These are phyloP conservation scores for Ivindomyrus marchei DNA, from an alignment of 2,113 vertebrate species.

Conservation along the genomic window DNA sequence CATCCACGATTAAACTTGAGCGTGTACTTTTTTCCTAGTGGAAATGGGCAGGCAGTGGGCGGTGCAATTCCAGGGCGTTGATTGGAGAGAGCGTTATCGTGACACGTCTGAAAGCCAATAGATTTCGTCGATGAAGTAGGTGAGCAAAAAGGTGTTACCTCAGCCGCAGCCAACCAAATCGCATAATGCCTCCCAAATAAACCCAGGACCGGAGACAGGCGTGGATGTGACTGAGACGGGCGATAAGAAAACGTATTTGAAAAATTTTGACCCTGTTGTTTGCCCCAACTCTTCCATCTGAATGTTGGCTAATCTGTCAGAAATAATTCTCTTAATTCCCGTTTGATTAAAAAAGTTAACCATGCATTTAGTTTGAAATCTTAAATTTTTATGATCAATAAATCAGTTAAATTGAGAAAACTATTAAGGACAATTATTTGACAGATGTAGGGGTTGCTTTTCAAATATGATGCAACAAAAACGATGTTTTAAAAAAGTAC, in stretches of 20 bases:
- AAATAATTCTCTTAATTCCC: background rate
- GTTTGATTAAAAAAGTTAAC: background rate
- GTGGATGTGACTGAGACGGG: background rate
- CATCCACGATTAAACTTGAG: constrained; percentile 15
- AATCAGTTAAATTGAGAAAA: background rate
- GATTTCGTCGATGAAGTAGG: constrained; percentile 4
- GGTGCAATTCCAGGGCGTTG: constrained; percentile 39
- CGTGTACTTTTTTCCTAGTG: constrained; percentile 14
- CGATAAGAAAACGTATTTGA: background rate
- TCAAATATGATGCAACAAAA: background rate
- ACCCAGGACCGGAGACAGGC: background rate
- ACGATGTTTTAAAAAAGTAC: background rate
- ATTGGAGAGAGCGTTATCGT: constrained; percentile 42
- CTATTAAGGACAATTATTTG: background rate
- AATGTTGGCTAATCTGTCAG: background rate
- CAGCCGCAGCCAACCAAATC: constrained; percentile 20
- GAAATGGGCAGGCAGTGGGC: constrained; percentile 24
- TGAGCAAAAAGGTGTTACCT: constrained; percentile 14
- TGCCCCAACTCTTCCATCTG: background rate
- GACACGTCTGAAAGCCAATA: constrained; percentile 50
- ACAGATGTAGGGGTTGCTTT: background rate
- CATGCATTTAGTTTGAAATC: background rate
- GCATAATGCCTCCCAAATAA: background rate
- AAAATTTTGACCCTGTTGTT: background rate
- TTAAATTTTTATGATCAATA: background rate